A percentile compares a stretch with the other conserved stretches of the same genome.
phyloP scores from a whole-genome alignment of 1,140 invertebrate species.

The Drosophila albomicans region DNA sequence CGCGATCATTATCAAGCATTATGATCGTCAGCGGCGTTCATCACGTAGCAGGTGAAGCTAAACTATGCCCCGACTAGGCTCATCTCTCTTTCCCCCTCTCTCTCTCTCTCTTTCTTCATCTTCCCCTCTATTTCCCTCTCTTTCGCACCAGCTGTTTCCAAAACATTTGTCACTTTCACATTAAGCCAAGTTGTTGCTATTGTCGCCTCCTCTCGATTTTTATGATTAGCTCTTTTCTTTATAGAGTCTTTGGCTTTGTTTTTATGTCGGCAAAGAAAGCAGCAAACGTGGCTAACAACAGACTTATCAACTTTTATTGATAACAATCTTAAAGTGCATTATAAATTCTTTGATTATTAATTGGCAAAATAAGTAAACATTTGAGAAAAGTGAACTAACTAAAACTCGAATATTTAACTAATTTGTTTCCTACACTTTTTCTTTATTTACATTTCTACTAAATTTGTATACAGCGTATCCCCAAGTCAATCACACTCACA shows the following conservation, averaged over 20 bases:
- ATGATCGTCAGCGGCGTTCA: conserved; percentile 25
- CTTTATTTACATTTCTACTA: too few species aligned
- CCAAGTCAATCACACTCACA: background rate
- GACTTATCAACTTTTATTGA: conserved; percentile 7
- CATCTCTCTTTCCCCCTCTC: background rate
- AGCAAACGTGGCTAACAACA: background rate
- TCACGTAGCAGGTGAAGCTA: conserved; percentile 47
- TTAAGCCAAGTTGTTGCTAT: conserved; percentile 40
- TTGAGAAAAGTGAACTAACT: too few species aligned
- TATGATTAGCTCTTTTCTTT: conserved; percentile 11
- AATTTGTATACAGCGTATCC: background rate
- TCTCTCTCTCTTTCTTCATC: background rate
- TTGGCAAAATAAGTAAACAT: too few species aligned
- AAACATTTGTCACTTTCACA: conserved; percentile 59
- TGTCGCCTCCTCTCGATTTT: conserved; percentile 13
- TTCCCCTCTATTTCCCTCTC: too few species aligned
- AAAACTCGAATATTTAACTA: too few species aligned
- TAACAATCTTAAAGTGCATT: background rate
- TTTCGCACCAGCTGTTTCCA: background rate
- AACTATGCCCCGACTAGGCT: conserved; percentile 31
- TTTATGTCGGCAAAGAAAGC: conserved; percentile 11
- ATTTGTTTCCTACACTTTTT: too few species aligned
- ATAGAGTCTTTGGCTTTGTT: background rate
- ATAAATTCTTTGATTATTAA: background rate
- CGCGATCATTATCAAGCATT: conserved; percentile 22